Conservation (phyloP, 1,140 invertebrate genomes). For the Halictus rubicundus region DNA sequence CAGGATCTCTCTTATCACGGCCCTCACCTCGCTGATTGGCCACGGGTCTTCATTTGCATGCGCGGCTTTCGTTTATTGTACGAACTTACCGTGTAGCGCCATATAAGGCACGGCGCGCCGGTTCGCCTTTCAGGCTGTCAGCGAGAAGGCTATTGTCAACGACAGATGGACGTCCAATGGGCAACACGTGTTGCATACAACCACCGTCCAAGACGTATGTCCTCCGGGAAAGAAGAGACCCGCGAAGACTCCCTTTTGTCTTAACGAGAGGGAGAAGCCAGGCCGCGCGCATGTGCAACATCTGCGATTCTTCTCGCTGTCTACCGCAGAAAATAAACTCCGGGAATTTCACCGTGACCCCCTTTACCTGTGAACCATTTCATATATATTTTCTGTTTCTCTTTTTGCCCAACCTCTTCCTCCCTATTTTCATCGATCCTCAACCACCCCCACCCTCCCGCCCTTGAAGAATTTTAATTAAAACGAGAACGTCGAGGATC, state of each 20-base stretch:
- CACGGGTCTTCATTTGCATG: conserved; percentile 50
- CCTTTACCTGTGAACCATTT: neutral
- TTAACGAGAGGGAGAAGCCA: conserved; percentile 53
- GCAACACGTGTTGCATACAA: conserved; percentile 73
- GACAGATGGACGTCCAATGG: conserved; percentile 76
- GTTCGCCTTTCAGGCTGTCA: conserved; percentile 70
- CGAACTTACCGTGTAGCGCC: conserved; percentile 51
- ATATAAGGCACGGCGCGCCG: conserved; percentile 63
- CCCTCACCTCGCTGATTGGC: conserved; percentile 42
- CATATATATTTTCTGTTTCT: neutral
- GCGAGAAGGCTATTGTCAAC: conserved; percentile 74
- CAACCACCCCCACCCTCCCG: no score
- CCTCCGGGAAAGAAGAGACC: conserved; percentile 52
- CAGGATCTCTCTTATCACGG: neutral
- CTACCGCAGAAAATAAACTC: conserved; percentile 17
- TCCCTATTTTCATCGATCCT: no score
- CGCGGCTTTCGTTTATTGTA: conserved; percentile 58
- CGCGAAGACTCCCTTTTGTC: conserved; percentile 60
- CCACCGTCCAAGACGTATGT: conserved; percentile 45
- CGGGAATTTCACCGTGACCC: conserved; percentile 20
- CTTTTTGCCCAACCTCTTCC: no score
- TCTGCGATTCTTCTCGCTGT: conserved; percentile 58
- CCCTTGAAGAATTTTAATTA: conserved; percentile 1
- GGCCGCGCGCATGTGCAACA: conserved; percentile 42
- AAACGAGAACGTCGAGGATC: neutral